These are phyloP conservation scores for Verasper variegatus DNA, from an alignment of 2,113 vertebrate genomes.

Conservation along the genomic window DNA sequence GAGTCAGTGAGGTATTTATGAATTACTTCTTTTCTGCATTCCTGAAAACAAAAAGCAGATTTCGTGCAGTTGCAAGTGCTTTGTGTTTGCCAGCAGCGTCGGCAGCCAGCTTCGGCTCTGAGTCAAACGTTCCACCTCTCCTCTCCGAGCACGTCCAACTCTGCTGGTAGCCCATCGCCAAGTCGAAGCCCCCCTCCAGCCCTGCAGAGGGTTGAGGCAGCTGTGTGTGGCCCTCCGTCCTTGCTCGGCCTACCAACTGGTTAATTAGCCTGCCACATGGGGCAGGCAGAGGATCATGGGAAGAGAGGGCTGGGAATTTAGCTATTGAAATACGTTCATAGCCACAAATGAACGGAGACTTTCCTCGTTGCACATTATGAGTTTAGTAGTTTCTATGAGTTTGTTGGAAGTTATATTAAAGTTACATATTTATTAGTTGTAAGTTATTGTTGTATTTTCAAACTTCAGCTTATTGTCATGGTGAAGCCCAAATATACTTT, in stretches of 20 bases:
- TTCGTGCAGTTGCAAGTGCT: conserved; percentile 34
- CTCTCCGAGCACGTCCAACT: conserved; percentile 54
- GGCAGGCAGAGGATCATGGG: conserved; percentile 29
- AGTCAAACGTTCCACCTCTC: conserved; percentile 73
- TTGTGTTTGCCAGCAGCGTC: conserved; percentile 35
- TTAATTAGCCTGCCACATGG: conserved; percentile 79
- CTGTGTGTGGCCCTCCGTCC: conserved; percentile 74
- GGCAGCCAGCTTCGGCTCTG: conserved; percentile 46
- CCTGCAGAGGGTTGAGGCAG: conserved; percentile 52
- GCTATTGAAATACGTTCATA: conserved; percentile 18
- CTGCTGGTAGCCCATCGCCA: conserved; percentile 3
- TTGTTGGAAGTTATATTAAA: too few species aligned
- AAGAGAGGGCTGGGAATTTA: conserved; percentile 51
- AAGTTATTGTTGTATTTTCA: too few species aligned
- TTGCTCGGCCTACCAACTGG: conserved; percentile 54
- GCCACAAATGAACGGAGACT: too few species aligned
- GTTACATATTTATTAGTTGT: too few species aligned
- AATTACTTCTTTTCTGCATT: conserved; percentile 6
- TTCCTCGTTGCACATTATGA: too few species aligned
- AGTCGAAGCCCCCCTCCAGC: conserved; percentile 33
- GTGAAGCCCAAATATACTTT: too few species aligned
- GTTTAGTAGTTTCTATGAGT: too few species aligned
- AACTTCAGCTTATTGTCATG: too few species aligned
- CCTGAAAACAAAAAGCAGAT: conserved; percentile 14
- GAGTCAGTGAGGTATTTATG: conserved; percentile 28